Conservation (phyloP, 2,113 vertebrate species). For the Notechis scutatus region DNA sequence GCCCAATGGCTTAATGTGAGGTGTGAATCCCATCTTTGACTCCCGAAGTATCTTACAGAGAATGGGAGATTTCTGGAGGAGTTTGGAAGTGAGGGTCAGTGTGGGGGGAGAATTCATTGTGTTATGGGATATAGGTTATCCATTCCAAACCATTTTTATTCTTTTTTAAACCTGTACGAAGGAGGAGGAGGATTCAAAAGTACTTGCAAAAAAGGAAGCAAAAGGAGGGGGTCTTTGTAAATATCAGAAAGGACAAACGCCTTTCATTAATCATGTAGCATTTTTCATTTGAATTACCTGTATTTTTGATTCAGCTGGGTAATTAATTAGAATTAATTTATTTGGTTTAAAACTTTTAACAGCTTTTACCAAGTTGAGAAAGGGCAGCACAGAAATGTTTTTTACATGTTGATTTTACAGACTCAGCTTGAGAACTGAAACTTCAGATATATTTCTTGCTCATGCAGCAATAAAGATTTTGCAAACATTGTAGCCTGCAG, state of each 20-base stretch:
- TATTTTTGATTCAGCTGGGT: neutral
- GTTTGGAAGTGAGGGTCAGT: neutral
- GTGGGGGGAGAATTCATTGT: neutral
- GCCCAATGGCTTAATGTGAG: neutral
- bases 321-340: neutral
- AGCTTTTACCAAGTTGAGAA: conserved; percentile 4
- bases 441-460: conserved; percentile 42
- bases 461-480: conserved; percentile 49
- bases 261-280: neutral
- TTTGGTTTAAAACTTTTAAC: neutral
- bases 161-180: neutral
- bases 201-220: neutral
- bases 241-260: neutral
- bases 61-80: neutral
- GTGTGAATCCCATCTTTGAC: neutral
- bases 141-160: neutral
- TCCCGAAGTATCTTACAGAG: neutral
- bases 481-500: conserved; percentile 26
- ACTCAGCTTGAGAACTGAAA: conserved; percentile 44
- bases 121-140: neutral
- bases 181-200: neutral
- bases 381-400: conserved; percentile 44
- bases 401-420: conserved; percentile 22
- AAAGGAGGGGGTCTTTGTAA: neutral
- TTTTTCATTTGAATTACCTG: neutral